A percentile compares a stretch with the other conserved stretches of the same genome.
phyloP scores from a whole-genome alignment of 2,888 invertebrate genomes.

The Lingula anatina region DNA sequence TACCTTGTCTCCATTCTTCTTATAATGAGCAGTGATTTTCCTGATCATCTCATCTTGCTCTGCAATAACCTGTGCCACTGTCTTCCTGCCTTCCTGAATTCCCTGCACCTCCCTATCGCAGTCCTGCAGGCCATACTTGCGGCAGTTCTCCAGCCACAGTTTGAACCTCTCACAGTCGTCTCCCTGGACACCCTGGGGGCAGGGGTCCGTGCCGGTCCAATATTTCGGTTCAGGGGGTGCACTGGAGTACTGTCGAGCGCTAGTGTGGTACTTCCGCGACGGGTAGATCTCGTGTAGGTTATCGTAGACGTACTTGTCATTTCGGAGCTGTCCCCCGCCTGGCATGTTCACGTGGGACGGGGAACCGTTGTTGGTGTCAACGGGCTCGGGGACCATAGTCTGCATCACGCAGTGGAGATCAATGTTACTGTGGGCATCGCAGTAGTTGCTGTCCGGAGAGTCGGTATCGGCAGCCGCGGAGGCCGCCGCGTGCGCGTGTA shows the following conservation, averaged over 20 bases:
- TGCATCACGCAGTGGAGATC: neutral
- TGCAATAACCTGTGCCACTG: conserved; percentile 31
- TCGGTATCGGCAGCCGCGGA: too few species aligned
- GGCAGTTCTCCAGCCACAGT: conserved; percentile 41
- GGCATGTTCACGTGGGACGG: neutral
- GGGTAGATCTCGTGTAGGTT: neutral
- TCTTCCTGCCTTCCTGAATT: conserved; percentile 23
- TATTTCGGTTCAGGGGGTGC: conserved; percentile 12
- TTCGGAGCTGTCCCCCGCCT: neutral
- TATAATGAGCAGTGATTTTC: conserved; percentile 19
- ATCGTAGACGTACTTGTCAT: neutral
- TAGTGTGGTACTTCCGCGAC: neutral
- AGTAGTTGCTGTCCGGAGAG: too few species aligned
- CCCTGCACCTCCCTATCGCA: conserved; percentile 27
- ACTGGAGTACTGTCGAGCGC: neutral
- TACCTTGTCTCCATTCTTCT: neutral
- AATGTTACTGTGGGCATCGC: conserved; percentile 3
- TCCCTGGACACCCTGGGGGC: conserved; percentile 44
- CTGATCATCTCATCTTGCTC: conserved; percentile 35
- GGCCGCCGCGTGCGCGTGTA: too few species aligned
- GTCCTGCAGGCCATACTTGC: conserved; percentile 27
- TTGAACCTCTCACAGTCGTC: conserved; percentile 34
- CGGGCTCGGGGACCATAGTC: neutral
- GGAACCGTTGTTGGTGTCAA: neutral
- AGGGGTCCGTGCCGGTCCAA: conserved; percentile 17